Evolutionary conservation across 2,888 invertebrate species (phyloP), one percentile per base, ranked within the genome.

Genomic region (Hybos culiciformis): DNA sequence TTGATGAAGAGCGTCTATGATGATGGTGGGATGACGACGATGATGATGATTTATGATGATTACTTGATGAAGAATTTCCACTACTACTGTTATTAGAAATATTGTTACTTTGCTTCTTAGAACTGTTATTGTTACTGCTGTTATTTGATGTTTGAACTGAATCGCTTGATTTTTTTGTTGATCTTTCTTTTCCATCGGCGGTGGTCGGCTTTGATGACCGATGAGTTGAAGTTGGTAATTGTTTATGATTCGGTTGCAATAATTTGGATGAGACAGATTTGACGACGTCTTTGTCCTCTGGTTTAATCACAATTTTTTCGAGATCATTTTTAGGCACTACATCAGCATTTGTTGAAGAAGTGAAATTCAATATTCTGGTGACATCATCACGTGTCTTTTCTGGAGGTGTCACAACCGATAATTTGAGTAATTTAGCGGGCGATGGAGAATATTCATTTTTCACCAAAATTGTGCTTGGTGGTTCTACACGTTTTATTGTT

Each of bases 351-450:
- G 5, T 9, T 12, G 43, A 41, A 24, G 21, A 38, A 40, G 46
- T 55, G 33, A 66, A 66, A 51, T 57, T 56, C 15, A 67, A 49
- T 24, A 62, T 57, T 29, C 66, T 55, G 19, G 62, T 53, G 7
- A 67, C 60, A 43, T 64, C 63, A 3, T 62, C 60, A 6, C 62
- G 61, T 20, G 60, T 54, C 44, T 60, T 62, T 14, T 54, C 54
- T n/a, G n/a, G n/a, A n/a, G n/a, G n/a, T n/a, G n/a, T n/a, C n/a
- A n/a, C n/a, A n/a, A n/a, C n/a, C n/a, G n/a, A n/a, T 8, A 39
- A 23, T 47, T 48, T 54, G 36, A 42, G 43, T 39, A 38, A 42
- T 39, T 44, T 54, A 39, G 24, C 44, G 29, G 46, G 48, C 18
- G 44, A 42, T 17, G 45, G 50, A 39, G 49, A 31, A 32, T 51